phyloP scores from a whole-genome alignment of 2,113 vertebrate genomes.

The Eretmodus cyanostictus region DNA sequence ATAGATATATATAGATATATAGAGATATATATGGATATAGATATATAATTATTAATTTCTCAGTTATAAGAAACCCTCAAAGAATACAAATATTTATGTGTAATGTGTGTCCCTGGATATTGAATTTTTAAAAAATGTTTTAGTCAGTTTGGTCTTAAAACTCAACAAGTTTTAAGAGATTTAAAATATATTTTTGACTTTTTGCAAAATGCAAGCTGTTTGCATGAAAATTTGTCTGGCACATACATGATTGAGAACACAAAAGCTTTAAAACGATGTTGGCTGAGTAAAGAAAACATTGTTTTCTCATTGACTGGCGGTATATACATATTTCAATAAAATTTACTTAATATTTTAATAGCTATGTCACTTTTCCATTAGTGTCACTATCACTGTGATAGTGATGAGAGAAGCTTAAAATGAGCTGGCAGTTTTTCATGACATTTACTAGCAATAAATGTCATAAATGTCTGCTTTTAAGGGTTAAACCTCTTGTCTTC shows the following conservation, averaged over 20 bases:
- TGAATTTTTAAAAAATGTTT: background rate
- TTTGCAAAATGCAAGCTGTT: background rate
- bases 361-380: background rate
- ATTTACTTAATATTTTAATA: background rate
- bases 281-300: background rate
- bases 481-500: background rate
- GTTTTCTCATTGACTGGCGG: background rate
- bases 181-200: background rate
- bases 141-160: background rate
- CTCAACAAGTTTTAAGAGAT: background rate
- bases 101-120: background rate
- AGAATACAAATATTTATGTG: background rate
- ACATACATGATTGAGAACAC: background rate
- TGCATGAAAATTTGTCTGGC: background rate
- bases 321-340: background rate
- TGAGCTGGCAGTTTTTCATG: background rate
- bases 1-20: no score
- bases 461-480: background rate
- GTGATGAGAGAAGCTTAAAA: background rate
- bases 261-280: background rate
- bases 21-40: no score
- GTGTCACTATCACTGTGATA: background rate
- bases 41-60: background rate
- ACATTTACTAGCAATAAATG: background rate
- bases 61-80: background rate